Evolutionary conservation across 2,113 vertebrate genomes (phyloP).

Genomic region (Philantomba maxwellii): DNA sequence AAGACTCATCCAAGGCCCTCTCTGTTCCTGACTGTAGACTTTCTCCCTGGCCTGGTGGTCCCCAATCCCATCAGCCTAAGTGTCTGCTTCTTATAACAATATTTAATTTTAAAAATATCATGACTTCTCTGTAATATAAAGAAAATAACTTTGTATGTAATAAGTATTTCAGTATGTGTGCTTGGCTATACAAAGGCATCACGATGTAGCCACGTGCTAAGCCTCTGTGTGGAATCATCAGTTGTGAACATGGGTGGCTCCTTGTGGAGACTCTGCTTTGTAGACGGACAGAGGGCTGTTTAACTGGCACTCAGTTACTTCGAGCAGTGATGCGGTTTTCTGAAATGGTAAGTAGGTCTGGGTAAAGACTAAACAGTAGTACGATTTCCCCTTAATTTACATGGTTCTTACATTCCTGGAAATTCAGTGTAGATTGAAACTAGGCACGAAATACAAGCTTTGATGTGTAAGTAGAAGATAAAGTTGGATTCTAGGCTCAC

Average conservation of each 20-base stretch:
- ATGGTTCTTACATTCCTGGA: background rate
- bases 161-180: background rate
- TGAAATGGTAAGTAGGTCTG: background rate
- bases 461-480: background rate
- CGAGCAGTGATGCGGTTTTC: background rate
- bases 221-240: no score
- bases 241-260: background rate
- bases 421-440: background rate
- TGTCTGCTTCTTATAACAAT: background rate
- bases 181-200: background rate
- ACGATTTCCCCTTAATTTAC: background rate
- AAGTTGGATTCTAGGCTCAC: background rate
- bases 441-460: background rate
- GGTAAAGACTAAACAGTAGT: background rate
- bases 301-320: background rate
- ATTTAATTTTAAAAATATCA: background rate
- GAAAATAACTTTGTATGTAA: background rate
- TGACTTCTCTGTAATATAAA: background rate
- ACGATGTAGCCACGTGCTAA: background rate
- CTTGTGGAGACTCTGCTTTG: accelerated
- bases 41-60: background rate
- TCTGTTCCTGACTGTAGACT: background rate
- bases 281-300: background rate
- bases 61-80: background rate
- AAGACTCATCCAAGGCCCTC: background rate